These are phyloP conservation scores for Iselma pallidipennis DNA, from an alignment of 2,888 invertebrate species.

Conservation along the genomic window DNA sequence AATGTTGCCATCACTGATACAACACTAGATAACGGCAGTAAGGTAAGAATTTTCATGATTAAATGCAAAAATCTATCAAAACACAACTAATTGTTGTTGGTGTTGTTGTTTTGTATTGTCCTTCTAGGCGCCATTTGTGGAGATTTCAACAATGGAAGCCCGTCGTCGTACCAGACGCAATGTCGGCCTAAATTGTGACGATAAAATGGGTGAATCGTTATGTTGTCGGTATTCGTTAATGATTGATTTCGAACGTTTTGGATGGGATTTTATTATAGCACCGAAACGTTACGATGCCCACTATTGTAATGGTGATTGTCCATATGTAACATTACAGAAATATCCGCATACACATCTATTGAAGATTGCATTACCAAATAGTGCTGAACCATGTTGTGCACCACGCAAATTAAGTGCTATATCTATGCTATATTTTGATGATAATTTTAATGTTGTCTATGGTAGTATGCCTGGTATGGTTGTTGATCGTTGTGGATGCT, in stretches of 20 bases:
- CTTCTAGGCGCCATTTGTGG: conserved; percentile 63
- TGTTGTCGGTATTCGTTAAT: conserved; percentile 94
- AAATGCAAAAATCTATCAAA: background rate
- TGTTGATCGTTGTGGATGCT: conserved; percentile 90
- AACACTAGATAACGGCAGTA: conserved; percentile 59
- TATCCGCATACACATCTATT: conserved; percentile 88
- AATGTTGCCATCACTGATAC: conserved; percentile 72
- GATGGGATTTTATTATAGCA: conserved; percentile 98
- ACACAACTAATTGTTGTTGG: conserved; percentile 4
- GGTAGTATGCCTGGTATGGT: conserved; percentile 93
- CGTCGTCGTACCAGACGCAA: conserved; percentile 74
- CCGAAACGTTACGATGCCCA: conserved; percentile 94
- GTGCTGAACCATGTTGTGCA: conserved; percentile 90
- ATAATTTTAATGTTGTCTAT: conserved; percentile 83
- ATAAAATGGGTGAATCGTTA: conserved; percentile 71
- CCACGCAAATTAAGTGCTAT: conserved; percentile 87
- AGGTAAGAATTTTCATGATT: conserved; percentile 37
- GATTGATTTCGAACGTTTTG: conserved; percentile 93
- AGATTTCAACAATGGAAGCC: conserved; percentile 62
- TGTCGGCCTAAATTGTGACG: conserved; percentile 82
- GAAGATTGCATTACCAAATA: conserved; percentile 75
- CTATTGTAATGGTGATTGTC: conserved; percentile 95
- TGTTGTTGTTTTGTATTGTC: conserved; percentile 20
- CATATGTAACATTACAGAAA: conserved; percentile 82
- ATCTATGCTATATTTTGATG: conserved; percentile 90